Evolutionary conservation across 2,113 vertebrate genomes (phyloP).

Genomic region (Tragelaphus imberbis): DNA sequence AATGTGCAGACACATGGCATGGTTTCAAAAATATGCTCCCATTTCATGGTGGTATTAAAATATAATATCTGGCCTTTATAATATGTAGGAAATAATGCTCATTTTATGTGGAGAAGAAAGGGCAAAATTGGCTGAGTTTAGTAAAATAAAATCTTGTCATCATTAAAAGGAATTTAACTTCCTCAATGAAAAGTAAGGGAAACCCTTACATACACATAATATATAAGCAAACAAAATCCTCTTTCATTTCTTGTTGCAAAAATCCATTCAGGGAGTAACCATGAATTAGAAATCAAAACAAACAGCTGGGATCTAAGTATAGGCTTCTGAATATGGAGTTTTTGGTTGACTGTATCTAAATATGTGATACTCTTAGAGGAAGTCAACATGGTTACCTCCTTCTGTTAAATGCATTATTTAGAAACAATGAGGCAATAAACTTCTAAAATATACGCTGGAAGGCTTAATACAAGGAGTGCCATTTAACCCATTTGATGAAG

Average conservation of each 20-base stretch:
- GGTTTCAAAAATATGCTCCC: not conserved
- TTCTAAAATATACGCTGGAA: not conserved
- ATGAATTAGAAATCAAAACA: slow-evolving; percentile 50
- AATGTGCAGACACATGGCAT: not conserved
- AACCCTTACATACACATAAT: not conserved
- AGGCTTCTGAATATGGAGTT: slow-evolving; percentile 24
- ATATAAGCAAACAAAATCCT: slow-evolving; percentile 12
- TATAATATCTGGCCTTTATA: not conserved
- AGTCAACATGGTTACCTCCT: not conserved
- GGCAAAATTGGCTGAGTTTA: not conserved
- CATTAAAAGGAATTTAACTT: slow-evolving; percentile 14
- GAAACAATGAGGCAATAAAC: slow-evolving; percentile 31
- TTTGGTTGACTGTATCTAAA: slow-evolving; percentile 26
- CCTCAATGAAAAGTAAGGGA: slow-evolving; percentile 18
- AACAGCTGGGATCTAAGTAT: slow-evolving; percentile 39
- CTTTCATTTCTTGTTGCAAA: not conserved
- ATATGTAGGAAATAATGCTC: slow-evolving; percentile 20
- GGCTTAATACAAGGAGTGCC: slow-evolving; percentile 41
- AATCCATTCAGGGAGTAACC: slow-evolving; percentile 14
- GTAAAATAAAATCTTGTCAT: not conserved
- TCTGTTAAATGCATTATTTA: slow-evolving; percentile 37
- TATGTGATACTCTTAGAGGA: slow-evolving; percentile 42
- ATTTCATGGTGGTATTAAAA: not conserved
- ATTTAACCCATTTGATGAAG: not conserved
- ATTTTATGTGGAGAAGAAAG: slow-evolving; percentile 5